Evolutionary conservation across 1,140 invertebrate genomes (phyloP), one percentile per base, ranked within the genome.

Genomic region (Carposina sasakii): DNA sequence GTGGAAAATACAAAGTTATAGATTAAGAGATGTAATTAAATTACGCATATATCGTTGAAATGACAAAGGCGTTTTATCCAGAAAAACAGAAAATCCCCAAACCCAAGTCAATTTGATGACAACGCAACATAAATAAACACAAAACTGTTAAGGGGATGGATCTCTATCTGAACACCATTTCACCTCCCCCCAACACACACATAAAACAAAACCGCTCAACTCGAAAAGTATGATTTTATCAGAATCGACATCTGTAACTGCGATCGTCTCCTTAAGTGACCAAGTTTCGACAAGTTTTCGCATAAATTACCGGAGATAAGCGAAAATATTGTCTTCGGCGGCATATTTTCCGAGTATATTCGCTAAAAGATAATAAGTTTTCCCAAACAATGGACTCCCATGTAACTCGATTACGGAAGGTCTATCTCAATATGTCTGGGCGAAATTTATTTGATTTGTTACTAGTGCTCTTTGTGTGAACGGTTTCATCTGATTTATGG

Each of bases 271-370:
- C 36, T 51, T 52, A 65, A 70, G 59, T 62, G 63, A 64, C 58
- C 59, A 64, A 67, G 53, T 67, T 67, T 55, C 48, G 43, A 19
- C 58, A 76, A 77, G 42, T 77, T 71, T 58, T 59, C 61, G 54
- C 52, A 57, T 75, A 77, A 77, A 71, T 77, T 75, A 75, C 66
- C 42, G 41, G 39, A 63, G 63, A 72, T 77, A 77, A 77, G 59
- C 70, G 64, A 71, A 77, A 77, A 77, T 77, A 75, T 75, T 77
- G 74, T 73, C 71, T 77, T 71, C 64, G 43, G 54, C 26, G 62
- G 64, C 67, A 75, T 71, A 75, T 75, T 77, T 76, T 66, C 60
- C 39, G 31, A 59, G 63, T 63, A 62, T 68, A 52, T 64, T 21
- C 31, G 52, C 41, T 36, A n/a, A 41, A 31, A 65, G 64, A 70